phyloP scores from a whole-genome alignment of 2,113 vertebrate genomes.

The Erinaceus europaeus region DNA sequence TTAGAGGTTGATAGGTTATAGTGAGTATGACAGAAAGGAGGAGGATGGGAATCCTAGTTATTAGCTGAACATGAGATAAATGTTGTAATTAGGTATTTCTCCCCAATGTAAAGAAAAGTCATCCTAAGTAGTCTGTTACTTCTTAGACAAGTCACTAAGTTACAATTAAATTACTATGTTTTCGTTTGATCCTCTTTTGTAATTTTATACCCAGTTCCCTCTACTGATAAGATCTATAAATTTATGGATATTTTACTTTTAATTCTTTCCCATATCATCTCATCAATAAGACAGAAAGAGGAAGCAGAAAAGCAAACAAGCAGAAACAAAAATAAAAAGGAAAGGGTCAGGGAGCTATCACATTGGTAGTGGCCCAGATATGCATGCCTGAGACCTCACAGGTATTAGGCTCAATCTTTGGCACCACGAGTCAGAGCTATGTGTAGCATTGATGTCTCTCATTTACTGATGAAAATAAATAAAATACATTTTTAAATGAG shows the following conservation, averaged over 20 bases:
- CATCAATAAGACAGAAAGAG: constrained; percentile 10
- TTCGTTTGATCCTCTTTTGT: constrained; percentile 5
- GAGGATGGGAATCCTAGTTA: background rate
- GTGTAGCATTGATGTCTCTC: too few species aligned
- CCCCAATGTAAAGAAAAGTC: constrained; percentile 1
- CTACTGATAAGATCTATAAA: background rate
- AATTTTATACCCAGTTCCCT: background rate
- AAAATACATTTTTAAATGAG: too few species aligned
- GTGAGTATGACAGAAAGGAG: background rate
- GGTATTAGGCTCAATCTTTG: too few species aligned
- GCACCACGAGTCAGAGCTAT: too few species aligned
- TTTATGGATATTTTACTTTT: constrained; percentile 6
- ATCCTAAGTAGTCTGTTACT: background rate
- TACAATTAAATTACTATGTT: background rate
- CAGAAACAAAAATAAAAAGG: background rate
- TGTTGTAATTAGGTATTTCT: background rate
- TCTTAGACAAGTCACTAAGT: background rate
- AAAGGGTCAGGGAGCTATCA: constrained; percentile 15
- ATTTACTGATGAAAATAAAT: too few species aligned
- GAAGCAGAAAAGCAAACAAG: background rate
- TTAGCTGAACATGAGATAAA: background rate
- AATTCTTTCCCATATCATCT: constrained; percentile 24
- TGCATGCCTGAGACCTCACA: too few species aligned
- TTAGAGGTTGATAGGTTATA: background rate
- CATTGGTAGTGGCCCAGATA: too few species aligned